phyloP scores from a whole-genome alignment of 2,888 invertebrate species.

The Malthinus seriepunctatus region DNA sequence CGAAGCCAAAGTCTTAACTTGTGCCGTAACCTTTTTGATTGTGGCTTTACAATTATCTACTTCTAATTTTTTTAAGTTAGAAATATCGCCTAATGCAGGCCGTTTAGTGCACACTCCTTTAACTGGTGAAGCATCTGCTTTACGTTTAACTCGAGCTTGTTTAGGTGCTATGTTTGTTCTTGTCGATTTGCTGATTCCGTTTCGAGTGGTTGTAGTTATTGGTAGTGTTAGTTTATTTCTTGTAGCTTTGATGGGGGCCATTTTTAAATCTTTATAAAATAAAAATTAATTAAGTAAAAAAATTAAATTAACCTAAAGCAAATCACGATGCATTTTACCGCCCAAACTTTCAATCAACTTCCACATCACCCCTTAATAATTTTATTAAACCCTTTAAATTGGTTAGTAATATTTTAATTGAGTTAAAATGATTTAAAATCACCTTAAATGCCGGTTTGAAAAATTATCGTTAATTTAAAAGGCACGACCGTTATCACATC shows the following conservation, averaged over 20 bases:
- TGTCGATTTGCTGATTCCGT: conserved; percentile 46
- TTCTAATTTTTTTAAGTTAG: conserved; percentile 58
- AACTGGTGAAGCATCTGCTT: conserved; percentile 78
- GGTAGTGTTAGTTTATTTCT: conserved; percentile 50
- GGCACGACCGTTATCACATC: conserved; percentile 2
- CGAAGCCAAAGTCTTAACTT: conserved; percentile 45
- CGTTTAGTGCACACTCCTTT: conserved; percentile 77
- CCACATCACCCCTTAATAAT: not conserved
- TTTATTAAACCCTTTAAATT: too few relatives aligned
- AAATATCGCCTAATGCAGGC: conserved; percentile 85
- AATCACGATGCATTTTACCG: not conserved
- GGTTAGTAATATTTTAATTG: too few relatives aligned
- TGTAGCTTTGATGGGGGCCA: conserved; percentile 68
- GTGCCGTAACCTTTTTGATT: conserved; percentile 57
- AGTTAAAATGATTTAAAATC: too few relatives aligned
- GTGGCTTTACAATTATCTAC: conserved; percentile 35
- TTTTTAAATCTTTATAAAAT: conserved; percentile 40
- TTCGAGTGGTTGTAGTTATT: conserved; percentile 56
- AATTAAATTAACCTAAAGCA: not conserved
- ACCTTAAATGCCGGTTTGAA: too few relatives aligned
- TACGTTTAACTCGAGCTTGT: conserved; percentile 69
- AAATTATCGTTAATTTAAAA: not conserved
- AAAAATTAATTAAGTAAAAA: not conserved
- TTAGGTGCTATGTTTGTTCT: conserved; percentile 38
- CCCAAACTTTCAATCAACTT: not conserved